A percentile compares a stretch with the other conserved stretches of the same genome.
These are phyloP conservation scores for Chloroclysta siterata DNA, from an alignment of 2,888 invertebrate species.

Conservation along the genomic window DNA sequence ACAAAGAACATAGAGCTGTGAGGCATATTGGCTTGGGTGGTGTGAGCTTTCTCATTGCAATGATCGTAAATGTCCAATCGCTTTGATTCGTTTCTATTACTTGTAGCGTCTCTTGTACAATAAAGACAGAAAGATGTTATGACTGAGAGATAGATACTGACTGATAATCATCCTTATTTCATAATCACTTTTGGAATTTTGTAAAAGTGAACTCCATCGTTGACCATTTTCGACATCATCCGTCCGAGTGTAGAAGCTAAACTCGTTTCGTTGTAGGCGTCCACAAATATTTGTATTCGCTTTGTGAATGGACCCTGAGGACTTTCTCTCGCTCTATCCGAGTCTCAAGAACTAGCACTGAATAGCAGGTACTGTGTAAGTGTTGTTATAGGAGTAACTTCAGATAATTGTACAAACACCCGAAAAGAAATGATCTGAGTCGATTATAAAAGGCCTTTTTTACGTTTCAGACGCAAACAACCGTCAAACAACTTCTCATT, in stretches of 20 bases:
- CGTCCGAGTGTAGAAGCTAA: constrained; percentile 66
- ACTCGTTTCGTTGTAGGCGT: constrained; percentile 80
- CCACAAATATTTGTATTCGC: constrained; percentile 84
- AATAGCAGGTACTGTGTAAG: background rate
- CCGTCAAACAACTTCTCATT: too few relatives aligned
- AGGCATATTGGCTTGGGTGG: too few relatives aligned
- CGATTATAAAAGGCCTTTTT: background rate
- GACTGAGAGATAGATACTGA: too few relatives aligned
- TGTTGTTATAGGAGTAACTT: constrained; percentile 1
- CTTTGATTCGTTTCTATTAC: too few relatives aligned
- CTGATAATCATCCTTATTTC: background rate
- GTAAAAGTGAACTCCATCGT: constrained; percentile 5
- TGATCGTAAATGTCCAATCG: too few relatives aligned
- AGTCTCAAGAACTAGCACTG: constrained; percentile 67
- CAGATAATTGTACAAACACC: background rate
- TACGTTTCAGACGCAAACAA: too few relatives aligned
- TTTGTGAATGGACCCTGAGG: constrained; percentile 81
- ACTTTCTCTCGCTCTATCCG: constrained; percentile 75
- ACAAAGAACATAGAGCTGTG: too few relatives aligned
- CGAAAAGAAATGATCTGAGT: background rate
- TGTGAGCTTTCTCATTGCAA: too few relatives aligned
- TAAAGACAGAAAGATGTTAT: too few relatives aligned
- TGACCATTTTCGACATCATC: constrained; percentile 44
- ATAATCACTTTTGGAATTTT: constrained; percentile 2
- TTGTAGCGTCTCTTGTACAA: too few relatives aligned